Base-by-base conservation (phyloP, 1,140 invertebrate genomes). In the Monomorium pharaonis region DNA sequence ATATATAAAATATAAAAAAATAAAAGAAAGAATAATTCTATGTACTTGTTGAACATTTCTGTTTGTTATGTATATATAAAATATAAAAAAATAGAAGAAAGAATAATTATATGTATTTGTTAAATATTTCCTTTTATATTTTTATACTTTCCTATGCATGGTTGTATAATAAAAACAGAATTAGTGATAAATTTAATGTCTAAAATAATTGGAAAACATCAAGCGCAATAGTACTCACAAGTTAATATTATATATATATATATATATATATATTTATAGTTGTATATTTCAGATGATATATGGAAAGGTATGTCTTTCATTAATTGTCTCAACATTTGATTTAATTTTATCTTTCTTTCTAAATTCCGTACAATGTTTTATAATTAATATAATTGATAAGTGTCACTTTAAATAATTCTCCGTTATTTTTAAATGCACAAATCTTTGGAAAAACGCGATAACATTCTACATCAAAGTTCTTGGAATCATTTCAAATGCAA, bases 401-500 rank as follows among this genome's bases (percentile, higher is more conserved):
- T 62, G 44, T 27, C 18, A 5, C 14, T 9, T 14, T 6, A 10
- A 4, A 18, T 21, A 49, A 67, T 47, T 56, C 30, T 49, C 18
- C 7, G 14, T 49, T 47, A n/a, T 24, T 21, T 12, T n/a, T 16
- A 14, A 78, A 76, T 76, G 14, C 44, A 51, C 62, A 54, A 80
- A 80, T 18, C 47, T 63, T 7, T 10, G n/a, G 21, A 80, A 24
- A 42, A 80, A 51, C 16, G 27, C 30, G 21, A 80, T 54, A 47
- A 67, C 62, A 37, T 63, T 69, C 16, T 14, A 37, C 21, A 37
- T 37, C 21, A 16, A 16, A 69, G 21, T 27, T 80, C 62, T 69
- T 30, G 33, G 49, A 65, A 51, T n/a, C 49, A 70, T 69, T 24
- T 70, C 16, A 24, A 70, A 70, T 81, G 63, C 33, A 44, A 69